Base-by-base conservation (phyloP, 2,113 vertebrate species). In the Macrotus californicus region DNA sequence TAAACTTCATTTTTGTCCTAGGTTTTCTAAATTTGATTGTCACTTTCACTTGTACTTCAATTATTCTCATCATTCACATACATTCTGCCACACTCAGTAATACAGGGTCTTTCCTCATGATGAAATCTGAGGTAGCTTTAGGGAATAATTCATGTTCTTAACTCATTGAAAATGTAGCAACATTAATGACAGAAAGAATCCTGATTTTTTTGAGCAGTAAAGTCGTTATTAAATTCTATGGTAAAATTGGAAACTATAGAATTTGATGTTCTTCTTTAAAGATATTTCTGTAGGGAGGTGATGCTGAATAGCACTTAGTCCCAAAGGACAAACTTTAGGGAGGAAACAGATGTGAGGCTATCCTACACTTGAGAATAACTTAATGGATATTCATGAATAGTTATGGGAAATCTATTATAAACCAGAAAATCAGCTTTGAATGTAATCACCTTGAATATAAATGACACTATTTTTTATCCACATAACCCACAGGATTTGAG, bases 401-500 rank as follows among this genome's bases (percentile, higher is more conserved):
- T 89, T 75, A 29, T 39, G 41, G n/a, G 34, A 79, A 96, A 70
- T 76, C 21, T 80, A 48, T 89, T 72, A 80, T 80, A 89, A 87
- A 59, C 15, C n/a, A 87, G 69, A 96, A 97, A 84, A 48, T 66
- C 48, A 89, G 64, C 56, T 66, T 80, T 80, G 84, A 85, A 85
- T 80, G 34, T n/a, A 85, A 77, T 79, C 59, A 87, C 21, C 7
- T 21, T 89, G 61, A 92, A 76, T 67, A 64, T 80, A 93, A 95
- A 94, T 81, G 43, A 12, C 3, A 77, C 15, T 31, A 56, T 26
- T 61, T 77, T 83, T 76, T 34, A 52, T 86, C 26, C 64, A 64
- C 19, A 70, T 19, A 64, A 92, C 67, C 2, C 8, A 29, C 22
- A 87, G 36, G 61, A 84, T 48, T 93, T 75, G 22, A 66, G 14